These are phyloP conservation scores for Crypturellus undulatus DNA, from an alignment of 2,113 vertebrate species.

Conservation along the genomic window DNA sequence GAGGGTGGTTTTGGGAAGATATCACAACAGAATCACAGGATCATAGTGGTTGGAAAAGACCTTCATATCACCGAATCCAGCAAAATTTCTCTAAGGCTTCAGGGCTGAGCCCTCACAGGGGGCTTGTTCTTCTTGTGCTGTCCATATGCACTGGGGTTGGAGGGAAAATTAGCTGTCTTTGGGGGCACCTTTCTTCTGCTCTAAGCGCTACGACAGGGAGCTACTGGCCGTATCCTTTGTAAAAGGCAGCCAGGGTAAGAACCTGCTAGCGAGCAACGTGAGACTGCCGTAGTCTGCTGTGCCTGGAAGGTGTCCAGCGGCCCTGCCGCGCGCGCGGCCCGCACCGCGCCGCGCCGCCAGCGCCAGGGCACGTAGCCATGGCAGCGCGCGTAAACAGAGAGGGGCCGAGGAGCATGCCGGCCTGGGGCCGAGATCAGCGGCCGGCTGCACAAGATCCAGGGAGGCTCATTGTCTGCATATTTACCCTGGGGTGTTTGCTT, in stretches of 20 bases:
- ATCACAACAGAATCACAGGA: neutral
- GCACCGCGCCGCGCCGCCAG: rapidly evolving
- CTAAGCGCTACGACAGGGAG: neutral
- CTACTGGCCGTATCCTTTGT: neutral
- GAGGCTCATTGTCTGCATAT: neutral
- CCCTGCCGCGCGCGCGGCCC: neutral
- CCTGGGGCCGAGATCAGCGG: neutral
- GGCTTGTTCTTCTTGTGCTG: neutral
- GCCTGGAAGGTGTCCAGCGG: neutral
- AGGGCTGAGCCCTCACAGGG: rapidly evolving
- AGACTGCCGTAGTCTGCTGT: neutral
- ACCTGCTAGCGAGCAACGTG: neutral
- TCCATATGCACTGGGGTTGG: neutral
- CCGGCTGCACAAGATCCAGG: neutral
- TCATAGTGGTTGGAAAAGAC: too few species aligned
- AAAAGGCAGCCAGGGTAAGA: neutral
- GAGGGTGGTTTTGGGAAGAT: neutral
- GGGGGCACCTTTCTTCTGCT: neutral
- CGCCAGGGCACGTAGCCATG: neutral
- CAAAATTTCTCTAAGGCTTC: neutral
- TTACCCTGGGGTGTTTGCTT: neutral
- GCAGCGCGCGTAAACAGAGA: neutral
- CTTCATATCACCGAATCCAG: too few species aligned
- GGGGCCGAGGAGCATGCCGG: neutral
- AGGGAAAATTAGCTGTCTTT: neutral